Evolutionary conservation across 2,888 invertebrate species (phyloP), one percentile per base, ranked within the genome.

Genomic region (Leuctra nigra): DNA sequence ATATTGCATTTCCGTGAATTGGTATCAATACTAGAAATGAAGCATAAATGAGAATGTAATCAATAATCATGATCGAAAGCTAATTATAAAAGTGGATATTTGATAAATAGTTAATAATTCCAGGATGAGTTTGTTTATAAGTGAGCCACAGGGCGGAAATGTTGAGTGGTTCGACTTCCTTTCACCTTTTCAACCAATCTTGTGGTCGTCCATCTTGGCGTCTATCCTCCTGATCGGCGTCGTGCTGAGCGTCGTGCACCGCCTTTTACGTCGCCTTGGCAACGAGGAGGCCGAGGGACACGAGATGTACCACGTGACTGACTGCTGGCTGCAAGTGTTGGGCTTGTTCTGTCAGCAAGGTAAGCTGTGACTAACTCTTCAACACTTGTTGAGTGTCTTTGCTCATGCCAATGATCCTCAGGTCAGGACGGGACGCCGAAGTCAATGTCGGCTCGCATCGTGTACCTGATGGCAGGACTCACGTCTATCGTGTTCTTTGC

Each of bases 301-400:
- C n/a, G 29, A 55, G 1, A 20, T 36, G 20, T n/a, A n/a, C n/a
- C n/a, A n/a, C n/a, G n/a, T n/a, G n/a, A n/a, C 22, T 50, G 36
- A 3, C 36, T 55, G 53, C n/a, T 29, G 54, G 22, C 47, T 55
- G 2, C 25, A 36, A 14, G 35, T 55, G 36, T 13, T 54, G 14
- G 50, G 50, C 2, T 35, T 50, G 13, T 55, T 55, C 38, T 55
- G 52, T 22, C 33, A 48, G 33, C 55, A 55, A 55, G 44, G 55
- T 55, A 18, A n/a, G n/a, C n/a, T n/a, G n/a, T n/a, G n/a, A n/a
- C n/a, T n/a, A n/a, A n/a, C n/a, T n/a, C n/a, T n/a, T n/a, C n/a
- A n/a, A n/a, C n/a, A n/a, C n/a, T n/a, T n/a, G n/a, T n/a, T n/a
- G n/a, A n/a, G n/a, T n/a, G n/a, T n/a, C n/a, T n/a, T n/a, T n/a